Conservation (phyloP, 1,140 invertebrate species). For the Spodoptera litura region DNA sequence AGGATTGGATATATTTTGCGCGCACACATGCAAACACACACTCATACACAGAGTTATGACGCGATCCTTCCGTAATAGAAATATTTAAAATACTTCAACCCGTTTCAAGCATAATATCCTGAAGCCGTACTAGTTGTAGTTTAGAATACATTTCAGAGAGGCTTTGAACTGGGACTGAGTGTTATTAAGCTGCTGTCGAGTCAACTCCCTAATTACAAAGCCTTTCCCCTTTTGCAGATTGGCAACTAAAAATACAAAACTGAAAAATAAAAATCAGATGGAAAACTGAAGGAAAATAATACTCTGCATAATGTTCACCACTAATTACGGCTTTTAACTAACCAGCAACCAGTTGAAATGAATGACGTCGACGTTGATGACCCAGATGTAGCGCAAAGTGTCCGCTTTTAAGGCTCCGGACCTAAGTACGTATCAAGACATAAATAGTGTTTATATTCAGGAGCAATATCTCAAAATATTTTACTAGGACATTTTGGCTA, state of each 20-base stretch:
- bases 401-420: slow-evolving; percentile 18
- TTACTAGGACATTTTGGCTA: background rate
- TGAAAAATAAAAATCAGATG: slow-evolving; percentile 47
- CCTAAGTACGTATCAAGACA: background rate
- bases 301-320: slow-evolving; percentile 33
- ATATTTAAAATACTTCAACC: slow-evolving; percentile 45
- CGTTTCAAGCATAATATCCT: slow-evolving; percentile 40
- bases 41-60: background rate
- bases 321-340: slow-evolving; percentile 37
- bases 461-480: background rate
- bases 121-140: slow-evolving; percentile 45
- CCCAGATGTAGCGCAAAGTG: slow-evolving; percentile 20
- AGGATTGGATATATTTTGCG: slow-evolving; percentile 20
- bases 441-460: background rate
- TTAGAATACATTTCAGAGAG: slow-evolving; percentile 54
- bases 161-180: slow-evolving; percentile 54
- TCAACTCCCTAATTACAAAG: slow-evolving; percentile 58
- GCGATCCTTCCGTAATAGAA: slow-evolving; percentile 23
- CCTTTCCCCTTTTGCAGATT: slow-evolving; percentile 54
- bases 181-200: slow-evolving; percentile 58
- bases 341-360: slow-evolving; percentile 22
- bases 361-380: slow-evolving; percentile 31
- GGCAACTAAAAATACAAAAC: slow-evolving; percentile 50
- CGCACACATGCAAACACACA: background rate
- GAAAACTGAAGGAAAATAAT: slow-evolving; percentile 43